Evolutionary conservation across 1,140 invertebrate genomes (phyloP), one percentile per base, ranked within the genome.

Genomic region (Calephelis nemesis): DNA sequence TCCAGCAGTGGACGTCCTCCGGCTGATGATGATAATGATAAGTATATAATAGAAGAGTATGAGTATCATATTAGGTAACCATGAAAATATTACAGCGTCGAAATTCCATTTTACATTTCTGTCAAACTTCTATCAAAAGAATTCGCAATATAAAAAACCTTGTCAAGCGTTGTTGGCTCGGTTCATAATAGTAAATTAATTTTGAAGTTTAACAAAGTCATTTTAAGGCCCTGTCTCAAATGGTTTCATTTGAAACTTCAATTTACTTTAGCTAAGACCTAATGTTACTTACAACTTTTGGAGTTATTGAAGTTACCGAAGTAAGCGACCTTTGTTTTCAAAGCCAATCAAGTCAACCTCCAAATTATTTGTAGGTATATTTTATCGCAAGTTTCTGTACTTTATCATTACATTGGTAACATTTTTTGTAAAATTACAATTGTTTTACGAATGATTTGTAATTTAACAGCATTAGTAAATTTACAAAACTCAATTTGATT

Each of bases 151-250:
- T 58, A 60, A 60, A 60, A 60, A 15, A 60, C 30, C 30, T 60
- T 60, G 30, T 60, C 54, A 60, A 30, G 12, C 11, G 54, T 60
- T 60, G 54, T 60, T 60, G 54, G 30, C 54, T 60, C 54, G 11
- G 54, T 39, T 60, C 54, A 60, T 60, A 60, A 60, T 60, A 60
- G 54, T 60, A 39, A 60, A 60, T 60, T 60, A 60, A 60, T 60
- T 60, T 60, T 60, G 54, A 60, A 60, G 54, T 40, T 60, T 12
- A 60, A 60, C 54, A 60, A 60, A 60, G 54, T 60, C 54, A 60
- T 60, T 60, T 60, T 60, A 60, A 39, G 54, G 54, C 54, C 54
- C 54, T 19, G 58, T 60, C 58, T 40, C 30, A 60, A 60, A 60
- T 60, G 58, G 58, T 60, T 60, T 60, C 58, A 60, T 60, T 60